These are phyloP conservation scores for Alosa sapidissima DNA, from an alignment of 2,797 vertebrate genomes.

Conservation along the genomic window DNA sequence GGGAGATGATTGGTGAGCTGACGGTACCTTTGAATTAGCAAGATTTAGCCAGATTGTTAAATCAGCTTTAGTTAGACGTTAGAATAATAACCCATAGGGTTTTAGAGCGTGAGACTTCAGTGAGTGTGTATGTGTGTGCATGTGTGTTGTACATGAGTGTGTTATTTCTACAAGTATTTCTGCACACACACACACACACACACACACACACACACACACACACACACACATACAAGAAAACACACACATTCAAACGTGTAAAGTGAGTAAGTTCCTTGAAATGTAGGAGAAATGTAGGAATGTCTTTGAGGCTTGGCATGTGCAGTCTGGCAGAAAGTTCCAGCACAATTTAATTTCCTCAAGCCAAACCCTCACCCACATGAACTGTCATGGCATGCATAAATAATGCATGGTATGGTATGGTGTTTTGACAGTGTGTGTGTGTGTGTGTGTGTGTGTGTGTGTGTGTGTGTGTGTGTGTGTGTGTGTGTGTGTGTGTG, in stretches of 20 bases:
- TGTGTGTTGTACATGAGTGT: background rate
- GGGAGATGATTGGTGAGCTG: too few relatives aligned
- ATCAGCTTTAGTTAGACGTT: too few relatives aligned
- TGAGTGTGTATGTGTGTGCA: background rate
- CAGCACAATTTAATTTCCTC: background rate
- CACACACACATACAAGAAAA: background rate
- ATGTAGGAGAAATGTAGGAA: background rate
- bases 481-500: constrained; percentile 14
- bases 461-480: background rate
- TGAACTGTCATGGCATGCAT: background rate
- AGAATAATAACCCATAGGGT: too few relatives aligned
- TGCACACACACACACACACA: background rate
- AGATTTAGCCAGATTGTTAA: too few relatives aligned
- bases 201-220: background rate
- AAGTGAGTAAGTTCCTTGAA: background rate
- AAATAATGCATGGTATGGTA: background rate
- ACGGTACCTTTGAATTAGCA: too few relatives aligned
- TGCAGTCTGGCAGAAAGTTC: background rate
- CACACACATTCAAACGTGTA: background rate
- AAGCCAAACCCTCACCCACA: background rate
- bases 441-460: background rate
- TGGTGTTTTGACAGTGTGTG: background rate
- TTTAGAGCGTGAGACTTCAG: too few relatives aligned
- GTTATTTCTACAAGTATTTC: background rate
- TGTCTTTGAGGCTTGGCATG: background rate